Evolutionary conservation across 2,888 invertebrate genomes (phyloP), one percentile per base, ranked within the genome.

Genomic region (Argyresthia goedartella): DNA sequence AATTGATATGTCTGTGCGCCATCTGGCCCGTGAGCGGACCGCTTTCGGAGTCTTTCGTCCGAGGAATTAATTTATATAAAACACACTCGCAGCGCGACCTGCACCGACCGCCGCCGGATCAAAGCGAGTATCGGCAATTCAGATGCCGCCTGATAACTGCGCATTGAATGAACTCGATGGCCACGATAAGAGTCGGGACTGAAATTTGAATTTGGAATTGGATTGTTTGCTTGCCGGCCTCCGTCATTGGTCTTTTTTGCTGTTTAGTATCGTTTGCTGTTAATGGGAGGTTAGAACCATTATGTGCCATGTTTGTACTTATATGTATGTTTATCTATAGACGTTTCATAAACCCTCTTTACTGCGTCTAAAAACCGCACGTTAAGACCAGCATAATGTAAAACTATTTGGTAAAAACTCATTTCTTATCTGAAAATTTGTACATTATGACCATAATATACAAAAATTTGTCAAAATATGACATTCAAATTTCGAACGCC

Each of bases 1-100:
- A 85, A 86, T 86, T 85, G 85, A 86, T 82, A 81, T 80, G 76
- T 81, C 80, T 84, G 77, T 67, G 69, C 73, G 79, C 78, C 85
- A 85, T 85, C 84, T 86, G 86, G 85, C 73, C 81, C 81, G 78
- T 80, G 71, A 84, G 79, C 76, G 78, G 82, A 81, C 67, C 76
- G 84, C 81, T 85, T 85, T 85, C 64, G 75, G 64, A 65, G 52
- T 64, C 80, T 66, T 70, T 77, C 77, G 80, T 71, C 79, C 81
- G 82, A 75, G 64, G 85, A 85, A 85, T 85, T 84, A 85, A 85
- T 86, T 85, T 80, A 81, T 81, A 81, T 81, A 85, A 82, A 81
- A 85, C 77, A 78, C 73, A 59, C 53, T 72, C 69, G 73, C 71
- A 69, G 69, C n/a, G 15, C 16, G 35, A 35, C 49, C 35, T 33